These are phyloP conservation scores for Muntiacus reevesi DNA, from an alignment of 2,113 vertebrate genomes.

Conservation along the genomic window DNA sequence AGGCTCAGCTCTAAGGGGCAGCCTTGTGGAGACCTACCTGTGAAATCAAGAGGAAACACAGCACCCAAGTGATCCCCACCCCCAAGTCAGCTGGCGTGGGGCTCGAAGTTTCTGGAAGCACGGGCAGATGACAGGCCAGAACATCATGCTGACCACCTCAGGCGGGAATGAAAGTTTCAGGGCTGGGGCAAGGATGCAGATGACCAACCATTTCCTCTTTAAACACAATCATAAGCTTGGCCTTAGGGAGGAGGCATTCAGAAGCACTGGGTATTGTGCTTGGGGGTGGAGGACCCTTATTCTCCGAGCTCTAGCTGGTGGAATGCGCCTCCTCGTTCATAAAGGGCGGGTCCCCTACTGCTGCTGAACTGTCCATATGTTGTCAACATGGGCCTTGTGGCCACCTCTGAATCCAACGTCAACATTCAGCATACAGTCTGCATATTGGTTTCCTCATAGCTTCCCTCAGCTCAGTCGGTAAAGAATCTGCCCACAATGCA, in stretches of 20 bases:
- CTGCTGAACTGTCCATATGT: neutral
- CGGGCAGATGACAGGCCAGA: fast-evolving
- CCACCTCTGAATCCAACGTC: neutral
- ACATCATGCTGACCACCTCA: neutral
- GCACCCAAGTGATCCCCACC: neutral
- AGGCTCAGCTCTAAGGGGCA: neutral
- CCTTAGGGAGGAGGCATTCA: neutral
- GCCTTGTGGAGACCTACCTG: neutral
- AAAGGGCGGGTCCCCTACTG: fast-evolving
- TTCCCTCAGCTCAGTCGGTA: neutral
- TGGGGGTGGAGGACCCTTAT: neutral
- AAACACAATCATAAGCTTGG: neutral
- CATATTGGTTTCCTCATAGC: fast-evolving
- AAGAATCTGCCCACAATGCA: neutral
- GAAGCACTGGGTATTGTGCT: fast-evolving
- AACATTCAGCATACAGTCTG: fast-evolving
- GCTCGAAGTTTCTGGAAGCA: fast-evolving
- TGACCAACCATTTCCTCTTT: neutral
- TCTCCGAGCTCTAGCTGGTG: neutral
- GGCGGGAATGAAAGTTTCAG: neutral
- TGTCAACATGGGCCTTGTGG: fast-evolving
- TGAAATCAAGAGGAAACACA: neutral
- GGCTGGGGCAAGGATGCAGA: neutral
- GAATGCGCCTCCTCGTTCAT: fast-evolving
- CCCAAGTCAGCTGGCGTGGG: fast-evolving